phyloP scores from a whole-genome alignment of 2,113 vertebrate species.

The Colistium nudipinnis region DNA sequence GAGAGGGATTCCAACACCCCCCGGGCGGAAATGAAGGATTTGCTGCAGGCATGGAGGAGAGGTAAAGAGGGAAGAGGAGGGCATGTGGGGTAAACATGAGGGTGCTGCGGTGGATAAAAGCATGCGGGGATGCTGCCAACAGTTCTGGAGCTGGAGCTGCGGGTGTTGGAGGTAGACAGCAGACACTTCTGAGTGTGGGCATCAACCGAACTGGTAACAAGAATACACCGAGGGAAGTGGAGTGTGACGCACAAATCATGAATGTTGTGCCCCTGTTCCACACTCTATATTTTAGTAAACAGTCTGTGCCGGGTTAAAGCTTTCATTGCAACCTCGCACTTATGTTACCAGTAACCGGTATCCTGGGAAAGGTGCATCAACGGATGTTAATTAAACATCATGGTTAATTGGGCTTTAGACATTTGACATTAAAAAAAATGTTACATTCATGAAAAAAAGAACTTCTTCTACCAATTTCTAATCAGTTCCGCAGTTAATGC shows the following conservation, averaged over 20 bases:
- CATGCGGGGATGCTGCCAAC: neutral
- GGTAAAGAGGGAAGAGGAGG: neutral
- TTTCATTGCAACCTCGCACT: no score
- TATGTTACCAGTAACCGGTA: no score
- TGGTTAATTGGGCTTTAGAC: no score
- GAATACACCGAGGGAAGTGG: neutral
- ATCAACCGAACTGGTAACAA: constrained; percentile 2
- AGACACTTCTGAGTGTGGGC: constrained; percentile 9
- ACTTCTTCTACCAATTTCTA: no score
- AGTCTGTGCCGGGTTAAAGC: no score
- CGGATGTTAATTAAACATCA: no score
- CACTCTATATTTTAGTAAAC: no score
- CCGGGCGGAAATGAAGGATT: constrained; percentile 26
- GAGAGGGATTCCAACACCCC: constrained; percentile 24
- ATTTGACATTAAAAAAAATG: no score
- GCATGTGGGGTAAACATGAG: constrained; percentile 11
- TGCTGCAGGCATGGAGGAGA: neutral
- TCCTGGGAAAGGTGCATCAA: no score
- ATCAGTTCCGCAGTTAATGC: no score
- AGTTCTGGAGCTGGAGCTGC: constrained; percentile 15
- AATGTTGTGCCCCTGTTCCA: no score
- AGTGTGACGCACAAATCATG: neutral
- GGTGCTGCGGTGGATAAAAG: neutral
- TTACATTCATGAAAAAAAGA: no score
- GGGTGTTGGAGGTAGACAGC: constrained; percentile 11